Evolutionary conservation across 37 sponge, comb jelly and placozoan genomes (phyloP), one percentile per base, ranked within the genome.

Genomic region (Hexactinellida sp.): DNA sequence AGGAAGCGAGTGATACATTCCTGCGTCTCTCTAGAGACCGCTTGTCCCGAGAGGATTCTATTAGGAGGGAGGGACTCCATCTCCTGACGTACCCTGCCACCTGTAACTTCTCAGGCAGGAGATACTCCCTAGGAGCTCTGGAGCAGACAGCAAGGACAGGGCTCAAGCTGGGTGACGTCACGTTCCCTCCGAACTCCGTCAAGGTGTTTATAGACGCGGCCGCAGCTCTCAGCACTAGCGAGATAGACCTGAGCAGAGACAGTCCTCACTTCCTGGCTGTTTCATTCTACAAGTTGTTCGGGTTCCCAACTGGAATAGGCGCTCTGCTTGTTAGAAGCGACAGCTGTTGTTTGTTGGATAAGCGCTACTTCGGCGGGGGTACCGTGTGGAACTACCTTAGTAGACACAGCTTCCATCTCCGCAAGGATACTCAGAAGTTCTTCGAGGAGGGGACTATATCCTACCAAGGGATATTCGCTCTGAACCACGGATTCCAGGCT

Each of bases 211-310:
- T 96, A 1, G 97, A 96, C 88, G 95, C 93, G 36, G 95, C 95
- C 0, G 88, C 93, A 19, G 82, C 55, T 35, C 92, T 94, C 0
- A 37, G 88, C 1, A 96, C 95, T 21, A 92, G 84, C 37, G 90
- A 86, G 13, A 82, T 96, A 5, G 92, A 94, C 54, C 90, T 96
- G 54, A 76, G 92, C 23, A 28, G 24, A 24, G 36, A 86, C 83
- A 89, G 85, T 25, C 90, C 95, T 24, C 85, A 96, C 54, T 96
- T 96, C 91, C 90, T 96, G 37, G 54, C 90, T 0, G 37, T 96
- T 24, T 96, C 97, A 0, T 94, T 96, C 83, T 96, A 96, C 93
- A 96, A 96, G 86, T 87, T 94, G 84, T 92, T 96, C 86, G 97
- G 97, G 0, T 96, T 87, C 63, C 97, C 97, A 1, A 94, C 97